phyloP scores from a whole-genome alignment of 92 coral and sea anemone genomes.

The Palythoa caribaeorum region DNA sequence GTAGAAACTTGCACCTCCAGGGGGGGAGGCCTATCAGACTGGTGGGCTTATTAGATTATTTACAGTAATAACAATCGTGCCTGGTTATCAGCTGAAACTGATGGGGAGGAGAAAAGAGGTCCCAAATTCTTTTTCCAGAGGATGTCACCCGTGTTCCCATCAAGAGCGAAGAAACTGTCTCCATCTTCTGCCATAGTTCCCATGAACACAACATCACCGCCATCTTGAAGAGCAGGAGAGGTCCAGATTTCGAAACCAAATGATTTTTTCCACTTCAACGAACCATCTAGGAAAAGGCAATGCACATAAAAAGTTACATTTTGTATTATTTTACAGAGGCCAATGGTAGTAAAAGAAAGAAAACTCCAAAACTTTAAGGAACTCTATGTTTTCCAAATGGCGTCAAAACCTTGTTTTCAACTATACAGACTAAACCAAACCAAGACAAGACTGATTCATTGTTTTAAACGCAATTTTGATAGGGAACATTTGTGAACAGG shows the following conservation, averaged over 20 bases:
- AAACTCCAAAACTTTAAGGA: too few species aligned
- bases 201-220: constrained; percentile 82
- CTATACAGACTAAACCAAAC: too few species aligned
- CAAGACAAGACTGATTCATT: too few species aligned
- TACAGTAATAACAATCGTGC: too few species aligned
- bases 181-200: constrained; percentile 85
- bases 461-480: too few species aligned
- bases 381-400: too few species aligned
- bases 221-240: constrained; percentile 89
- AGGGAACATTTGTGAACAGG: too few species aligned
- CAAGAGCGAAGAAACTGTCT: constrained; percentile 80
- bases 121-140: constrained; percentile 80
- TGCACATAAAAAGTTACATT: background rate
- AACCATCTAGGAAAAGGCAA: constrained; percentile 57
- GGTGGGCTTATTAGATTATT: too few species aligned
- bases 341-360: background rate
- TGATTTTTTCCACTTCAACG: constrained; percentile 80
- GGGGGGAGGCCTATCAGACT: too few species aligned
- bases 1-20: too few species aligned
- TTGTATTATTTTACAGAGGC: too few species aligned
- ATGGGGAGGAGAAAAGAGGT: constrained; percentile 88
- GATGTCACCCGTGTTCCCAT: constrained; percentile 81
- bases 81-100: constrained; percentile 72
- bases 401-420: too few species aligned
- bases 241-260: constrained; percentile 90